Percentiles rank a stretch among this genome's conserved stretches.
Conservation (phyloP, 2,797 vertebrate genomes). For the Gadopsis bispinosus region DNA sequence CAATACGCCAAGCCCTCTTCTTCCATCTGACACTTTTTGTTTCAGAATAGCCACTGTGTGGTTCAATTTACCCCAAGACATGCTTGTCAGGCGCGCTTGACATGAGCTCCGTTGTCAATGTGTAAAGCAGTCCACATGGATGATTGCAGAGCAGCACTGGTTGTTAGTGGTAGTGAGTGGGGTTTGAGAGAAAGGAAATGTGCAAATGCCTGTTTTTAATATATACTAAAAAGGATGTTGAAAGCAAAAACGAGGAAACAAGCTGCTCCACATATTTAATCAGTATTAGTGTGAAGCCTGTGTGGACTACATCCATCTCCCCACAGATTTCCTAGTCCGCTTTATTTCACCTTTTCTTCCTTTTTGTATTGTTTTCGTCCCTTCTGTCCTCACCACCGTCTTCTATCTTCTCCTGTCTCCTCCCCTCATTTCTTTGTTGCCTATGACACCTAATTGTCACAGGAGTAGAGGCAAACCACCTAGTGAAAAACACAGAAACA, state of each 20-base stretch:
- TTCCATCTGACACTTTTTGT: slow-evolving; percentile 79
- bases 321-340: slow-evolving; percentile 22
- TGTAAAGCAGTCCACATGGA: slow-evolving; percentile 73
- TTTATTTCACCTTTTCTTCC: slow-evolving; percentile 29
- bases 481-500: slow-evolving; percentile 43
- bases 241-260: slow-evolving; percentile 34
- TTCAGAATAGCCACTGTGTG: slow-evolving; percentile 75
- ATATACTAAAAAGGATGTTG: slow-evolving; percentile 27
- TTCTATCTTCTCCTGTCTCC: slow-evolving; percentile 14
- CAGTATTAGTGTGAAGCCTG: slow-evolving; percentile 37
- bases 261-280: slow-evolving; percentile 55
- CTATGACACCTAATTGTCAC: slow-evolving; percentile 66
- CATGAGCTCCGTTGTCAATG: slow-evolving; percentile 68
- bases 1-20: slow-evolving; percentile 67
- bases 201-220: slow-evolving; percentile 44
- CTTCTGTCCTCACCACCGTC: slow-evolving; percentile 5
- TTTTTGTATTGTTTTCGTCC: slow-evolving; percentile 24
- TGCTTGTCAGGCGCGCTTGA: slow-evolving; percentile 71
- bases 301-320: slow-evolving; percentile 25
- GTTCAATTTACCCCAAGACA: slow-evolving; percentile 74
- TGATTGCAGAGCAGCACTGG: slow-evolving; percentile 70
- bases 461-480: slow-evolving; percentile 37
- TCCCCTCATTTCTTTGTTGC: slow-evolving; percentile 30
- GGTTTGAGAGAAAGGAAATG: slow-evolving; percentile 53
- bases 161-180: slow-evolving; percentile 53